Base-by-base conservation (phyloP, 2,888 invertebrate genomes). In the Drymonia ruficornis region DNA sequence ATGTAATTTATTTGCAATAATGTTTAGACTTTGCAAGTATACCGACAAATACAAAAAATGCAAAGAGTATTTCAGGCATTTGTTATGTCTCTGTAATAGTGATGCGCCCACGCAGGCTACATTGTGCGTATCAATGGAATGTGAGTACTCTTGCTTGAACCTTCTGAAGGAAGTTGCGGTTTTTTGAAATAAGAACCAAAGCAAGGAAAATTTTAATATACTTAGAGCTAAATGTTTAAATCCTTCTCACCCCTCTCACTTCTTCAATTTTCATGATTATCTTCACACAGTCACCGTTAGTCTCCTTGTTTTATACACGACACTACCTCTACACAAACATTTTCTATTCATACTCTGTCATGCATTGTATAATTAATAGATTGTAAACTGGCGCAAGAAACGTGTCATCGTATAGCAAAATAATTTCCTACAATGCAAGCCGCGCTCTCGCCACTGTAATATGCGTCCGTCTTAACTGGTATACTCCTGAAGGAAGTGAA, bases 401-500 rank as follows among this genome's bases (percentile, higher is more conserved):
- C 36, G n/a, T n/a, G 36, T 36, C 36, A 36, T 36, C 36, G 4
- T 36, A n/a, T n/a, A 36, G 36, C 36, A 6, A 36, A 36, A 36
- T 36, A 36, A 36, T n/a, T 36, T 36, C 13, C n/a, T 6, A n/a
- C 36, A 36, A 36, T 36, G 36, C 36, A 36, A n/a, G 36, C 5
- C 13, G n/a, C 36, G 34, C 34, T 3, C 36, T 36, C 36, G n/a
- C 36, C 36, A n/a, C 36, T 36, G 31, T 2, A 36, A 1, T n/a
- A 36, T n/a, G n/a, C 36, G 36, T n/a, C n/a, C n/a, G 16, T 40
- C 38, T 38, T 38, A 15, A 16, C 40, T 16, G 8, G 40, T 65
- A 61, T 53, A 61, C 56, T 74, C 71, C 70, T 74, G 67, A 68
- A 75, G 74, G 74, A 74, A 74, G 68, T 74, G 66, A 55, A 48